Evolutionary conservation across 2,888 invertebrate species (phyloP).

Genomic region (Ceramica pisi): DNA sequence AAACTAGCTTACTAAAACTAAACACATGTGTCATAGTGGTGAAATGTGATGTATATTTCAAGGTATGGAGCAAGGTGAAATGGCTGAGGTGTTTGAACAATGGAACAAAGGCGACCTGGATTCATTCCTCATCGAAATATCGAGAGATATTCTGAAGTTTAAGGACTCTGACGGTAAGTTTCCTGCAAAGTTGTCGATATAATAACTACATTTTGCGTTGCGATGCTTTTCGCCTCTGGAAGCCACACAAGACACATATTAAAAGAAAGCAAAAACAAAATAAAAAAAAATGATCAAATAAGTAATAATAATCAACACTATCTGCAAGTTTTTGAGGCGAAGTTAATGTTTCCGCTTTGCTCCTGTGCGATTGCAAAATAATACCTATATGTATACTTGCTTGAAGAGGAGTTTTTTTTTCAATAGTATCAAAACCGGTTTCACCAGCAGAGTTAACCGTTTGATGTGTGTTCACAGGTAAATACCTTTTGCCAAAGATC

Average conservation of each 20-base stretch:
- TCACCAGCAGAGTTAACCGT: not conserved
- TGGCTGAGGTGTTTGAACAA: constrained; percentile 96
- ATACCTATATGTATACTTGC: too few species aligned
- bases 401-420: too few species aligned
- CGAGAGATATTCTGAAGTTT: constrained; percentile 97
- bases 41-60: constrained; percentile 27
- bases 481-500: constrained; percentile 96
- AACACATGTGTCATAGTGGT: not conserved
- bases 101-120: constrained; percentile 99
- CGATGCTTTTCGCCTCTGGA: not conserved
- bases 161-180: constrained; percentile 94
- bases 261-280: not conserved
- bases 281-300: not conserved
- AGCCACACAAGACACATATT: too few species aligned
- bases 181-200: not conserved
- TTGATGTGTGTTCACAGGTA: constrained; percentile 82
- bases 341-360: not conserved
- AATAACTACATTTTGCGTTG: not conserved
- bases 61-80: constrained; percentile 94
- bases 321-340: not conserved
- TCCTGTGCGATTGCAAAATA: too few species aligned
- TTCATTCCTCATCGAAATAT: constrained; percentile 99
- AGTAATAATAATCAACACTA: not conserved
- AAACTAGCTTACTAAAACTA: not conserved
- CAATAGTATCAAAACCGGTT: not conserved